These are phyloP conservation scores for Heliconius hewitsoni DNA, from an alignment of 1,140 invertebrate genomes.

Conservation along the genomic window DNA sequence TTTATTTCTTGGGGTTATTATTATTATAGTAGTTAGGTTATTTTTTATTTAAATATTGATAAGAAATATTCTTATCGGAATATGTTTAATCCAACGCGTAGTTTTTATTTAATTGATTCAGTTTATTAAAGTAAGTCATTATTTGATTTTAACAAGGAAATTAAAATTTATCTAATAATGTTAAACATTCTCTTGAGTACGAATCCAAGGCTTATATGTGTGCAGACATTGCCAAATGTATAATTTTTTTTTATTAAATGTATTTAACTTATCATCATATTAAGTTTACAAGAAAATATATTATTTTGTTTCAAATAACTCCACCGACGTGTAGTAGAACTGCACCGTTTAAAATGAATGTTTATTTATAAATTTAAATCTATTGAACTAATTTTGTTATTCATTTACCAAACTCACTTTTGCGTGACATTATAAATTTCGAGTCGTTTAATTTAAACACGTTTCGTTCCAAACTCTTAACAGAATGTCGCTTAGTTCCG, in stretches of 20 bases:
- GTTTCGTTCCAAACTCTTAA: slow-evolving; percentile 28
- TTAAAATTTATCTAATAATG: too few species aligned
- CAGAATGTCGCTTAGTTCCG: slow-evolving; percentile 34
- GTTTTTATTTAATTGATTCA: too few species aligned
- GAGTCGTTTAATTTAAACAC: slow-evolving; percentile 16
- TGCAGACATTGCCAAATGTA: too few species aligned
- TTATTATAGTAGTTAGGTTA: not conserved
- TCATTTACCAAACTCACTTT: slow-evolving; percentile 4
- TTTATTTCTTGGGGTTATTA: not conserved
- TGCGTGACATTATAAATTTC: slow-evolving; percentile 17
- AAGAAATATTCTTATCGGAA: not conserved
- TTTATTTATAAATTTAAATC: slow-evolving; percentile 13
- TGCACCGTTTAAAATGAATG: not conserved
- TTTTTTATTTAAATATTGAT: not conserved
- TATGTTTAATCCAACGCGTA: not conserved
- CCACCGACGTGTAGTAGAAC: not conserved
- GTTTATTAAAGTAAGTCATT: too few species aligned
- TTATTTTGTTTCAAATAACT: not conserved
- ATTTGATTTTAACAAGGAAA: too few species aligned
- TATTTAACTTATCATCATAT: not conserved
- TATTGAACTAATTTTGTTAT: slow-evolving; percentile 15
- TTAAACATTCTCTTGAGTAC: too few species aligned
- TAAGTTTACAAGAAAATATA: not conserved
- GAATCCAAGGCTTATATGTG: too few species aligned
- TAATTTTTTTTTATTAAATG: too few species aligned